Percentiles rank a stretch among this genome's conserved stretches.
phyloP scores from a whole-genome alignment of 1,140 invertebrate genomes.

The Trichonephila clavata region DNA sequence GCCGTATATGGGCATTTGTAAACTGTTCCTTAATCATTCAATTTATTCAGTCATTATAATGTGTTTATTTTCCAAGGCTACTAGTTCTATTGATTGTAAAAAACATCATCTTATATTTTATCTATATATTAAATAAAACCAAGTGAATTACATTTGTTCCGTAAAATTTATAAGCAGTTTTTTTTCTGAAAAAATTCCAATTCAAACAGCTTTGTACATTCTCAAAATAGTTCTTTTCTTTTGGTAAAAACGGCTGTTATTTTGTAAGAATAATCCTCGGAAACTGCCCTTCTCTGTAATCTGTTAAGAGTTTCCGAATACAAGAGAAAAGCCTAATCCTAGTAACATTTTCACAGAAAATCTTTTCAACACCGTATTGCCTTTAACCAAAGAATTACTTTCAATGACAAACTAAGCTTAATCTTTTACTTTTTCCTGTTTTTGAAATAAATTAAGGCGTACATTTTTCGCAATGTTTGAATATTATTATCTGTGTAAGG shows the following conservation, averaged over 20 bases:
- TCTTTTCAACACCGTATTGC: background rate
- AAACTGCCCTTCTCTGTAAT: background rate
- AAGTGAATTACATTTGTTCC: background rate
- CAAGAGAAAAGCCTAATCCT: conserved; percentile 4
- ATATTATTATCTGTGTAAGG: background rate
- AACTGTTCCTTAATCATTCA: too few species aligned
- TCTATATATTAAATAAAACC: background rate
- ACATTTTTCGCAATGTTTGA: background rate
- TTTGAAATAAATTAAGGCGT: background rate
- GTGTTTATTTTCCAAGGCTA: too few species aligned
- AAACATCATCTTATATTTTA: background rate
- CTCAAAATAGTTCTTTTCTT: background rate
- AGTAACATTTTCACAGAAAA: background rate
- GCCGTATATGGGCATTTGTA: too few species aligned
- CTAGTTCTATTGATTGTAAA: too few species aligned
- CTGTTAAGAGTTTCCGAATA: conserved; percentile 31
- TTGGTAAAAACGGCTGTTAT: background rate
- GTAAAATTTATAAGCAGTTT: too few species aligned
- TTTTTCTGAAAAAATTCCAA: background rate
- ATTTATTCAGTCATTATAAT: too few species aligned
- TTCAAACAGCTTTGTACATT: background rate
- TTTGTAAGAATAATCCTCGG: background rate
- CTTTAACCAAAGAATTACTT: conserved; percentile 19
- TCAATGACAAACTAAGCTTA: background rate
- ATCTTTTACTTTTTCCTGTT: background rate